These are phyloP conservation scores for Apamea epomidion DNA, from an alignment of 2,888 invertebrate species.

Conservation along the genomic window DNA sequence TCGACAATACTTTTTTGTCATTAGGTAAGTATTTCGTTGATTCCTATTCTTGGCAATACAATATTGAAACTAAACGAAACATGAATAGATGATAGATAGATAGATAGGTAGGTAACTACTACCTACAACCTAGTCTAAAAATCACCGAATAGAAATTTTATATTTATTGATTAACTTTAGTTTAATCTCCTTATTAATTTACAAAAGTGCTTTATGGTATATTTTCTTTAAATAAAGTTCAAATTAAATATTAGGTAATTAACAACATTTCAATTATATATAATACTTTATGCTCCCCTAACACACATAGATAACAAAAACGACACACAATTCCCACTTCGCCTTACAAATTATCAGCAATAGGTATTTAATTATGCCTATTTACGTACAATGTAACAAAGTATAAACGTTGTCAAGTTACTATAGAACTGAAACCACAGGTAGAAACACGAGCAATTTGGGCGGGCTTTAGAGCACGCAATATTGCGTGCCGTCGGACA, in stretches of 20 bases:
- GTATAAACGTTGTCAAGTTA: slow-evolving; percentile 65
- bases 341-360: slow-evolving; percentile 47
- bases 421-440: slow-evolving; percentile 71
- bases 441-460: slow-evolving; percentile 72
- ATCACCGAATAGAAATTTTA: neutral
- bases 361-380: slow-evolving; percentile 59
- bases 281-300: neutral
- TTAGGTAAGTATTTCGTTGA: neutral
- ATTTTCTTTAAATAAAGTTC: neutral
- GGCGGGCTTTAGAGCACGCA: slow-evolving; percentile 81
- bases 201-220: neutral
- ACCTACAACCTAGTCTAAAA: neutral
- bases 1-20: neutral
- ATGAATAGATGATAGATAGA: neutral
- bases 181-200: neutral
- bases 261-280: neutral
- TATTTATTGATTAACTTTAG: neutral
- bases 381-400: slow-evolving; percentile 68
- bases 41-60: neutral
- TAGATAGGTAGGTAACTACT: neutral
- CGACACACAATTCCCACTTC: slow-evolving; percentile 21
- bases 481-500: slow-evolving; percentile 86
- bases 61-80: neutral
- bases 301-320: slow-evolving; percentile 48
- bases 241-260: neutral